Percentiles rank a stretch among this genome's conserved stretches.
These are phyloP conservation scores for Colossoma macropomum DNA, from an alignment of 2,113 vertebrate genomes.

Conservation along the genomic window DNA sequence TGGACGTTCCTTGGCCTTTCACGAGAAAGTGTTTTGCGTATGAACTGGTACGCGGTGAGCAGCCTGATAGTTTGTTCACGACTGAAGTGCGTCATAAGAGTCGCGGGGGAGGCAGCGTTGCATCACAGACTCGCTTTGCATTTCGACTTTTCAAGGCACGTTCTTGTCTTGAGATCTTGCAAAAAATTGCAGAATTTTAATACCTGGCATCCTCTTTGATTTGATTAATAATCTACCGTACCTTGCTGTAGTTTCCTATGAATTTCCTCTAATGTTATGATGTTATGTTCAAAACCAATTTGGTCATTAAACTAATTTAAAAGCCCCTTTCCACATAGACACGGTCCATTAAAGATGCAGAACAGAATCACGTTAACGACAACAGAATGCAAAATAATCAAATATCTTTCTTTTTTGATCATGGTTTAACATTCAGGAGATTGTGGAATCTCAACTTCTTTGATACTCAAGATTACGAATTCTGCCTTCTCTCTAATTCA, in stretches of 20 bases:
- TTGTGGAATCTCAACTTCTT: neutral
- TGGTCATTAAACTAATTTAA: no score
- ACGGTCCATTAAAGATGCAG: neutral
- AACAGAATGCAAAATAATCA: no score
- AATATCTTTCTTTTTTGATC: neutral
- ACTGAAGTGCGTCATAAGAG: slow-evolving; percentile 26
- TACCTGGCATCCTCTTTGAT: neutral
- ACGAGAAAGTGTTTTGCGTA: neutral
- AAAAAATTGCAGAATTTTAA: no score
- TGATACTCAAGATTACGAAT: neutral
- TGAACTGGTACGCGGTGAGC: neutral
- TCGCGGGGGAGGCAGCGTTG: slow-evolving; percentile 9
- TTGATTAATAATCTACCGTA: no score
- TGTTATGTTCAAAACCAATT: no score
- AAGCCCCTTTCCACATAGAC: no score
- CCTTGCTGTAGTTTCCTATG: no score
- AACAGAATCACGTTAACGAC: neutral
- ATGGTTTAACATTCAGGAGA: neutral
- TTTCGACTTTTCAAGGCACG: neutral
- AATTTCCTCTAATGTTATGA: no score
- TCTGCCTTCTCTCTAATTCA: neutral
- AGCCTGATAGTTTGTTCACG: neutral
- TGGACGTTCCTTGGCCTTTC: slow-evolving; percentile 26
- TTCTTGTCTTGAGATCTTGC: neutral
- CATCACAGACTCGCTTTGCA: neutral